Conservation (phyloP, 2,888 invertebrate genomes). For the Barypeithes pellucidus region DNA sequence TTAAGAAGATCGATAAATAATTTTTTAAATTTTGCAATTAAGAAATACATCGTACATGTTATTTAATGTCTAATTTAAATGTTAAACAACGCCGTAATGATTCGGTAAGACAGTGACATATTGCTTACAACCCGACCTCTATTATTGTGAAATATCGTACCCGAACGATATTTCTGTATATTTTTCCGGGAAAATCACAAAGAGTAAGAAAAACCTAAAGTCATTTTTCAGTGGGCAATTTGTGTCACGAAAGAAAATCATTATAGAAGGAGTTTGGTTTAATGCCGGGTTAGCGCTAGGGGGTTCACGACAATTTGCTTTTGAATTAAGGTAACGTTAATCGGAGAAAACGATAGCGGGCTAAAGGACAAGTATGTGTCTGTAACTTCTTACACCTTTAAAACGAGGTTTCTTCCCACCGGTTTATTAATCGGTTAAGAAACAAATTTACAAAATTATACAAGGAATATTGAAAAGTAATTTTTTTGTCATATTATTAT, state of each 20-base stretch:
- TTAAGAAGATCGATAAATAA: too few relatives aligned
- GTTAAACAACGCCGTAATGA: slow-evolving; percentile 19
- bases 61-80: slow-evolving; percentile 11
- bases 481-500: too few relatives aligned
- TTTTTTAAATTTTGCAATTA: slow-evolving; percentile 21
- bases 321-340: slow-evolving; percentile 1
- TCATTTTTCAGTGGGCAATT: slow-evolving; percentile 48
- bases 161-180: slow-evolving; percentile 32
- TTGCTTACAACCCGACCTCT: slow-evolving; percentile 24
- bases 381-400: too few relatives aligned
- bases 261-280: slow-evolving; percentile 30
- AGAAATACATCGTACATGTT: neutral
- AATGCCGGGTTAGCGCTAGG: slow-evolving; percentile 13
- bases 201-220: slow-evolving; percentile 40
- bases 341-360: too few relatives aligned
- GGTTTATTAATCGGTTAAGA: too few relatives aligned
- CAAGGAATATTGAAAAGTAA: too few relatives aligned
- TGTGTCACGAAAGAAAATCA: slow-evolving; percentile 52
- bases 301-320: neutral
- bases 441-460: too few relatives aligned
- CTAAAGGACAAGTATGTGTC: too few relatives aligned
- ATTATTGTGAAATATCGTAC: slow-evolving; percentile 25
- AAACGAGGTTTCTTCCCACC: too few relatives aligned
- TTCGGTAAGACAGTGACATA: slow-evolving; percentile 32
- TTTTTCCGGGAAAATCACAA: slow-evolving; percentile 43